Percentiles rank a stretch among this genome's conserved stretches.
Conservation (phyloP, 2,888 invertebrate species). For the Tupiocoris notatus region DNA sequence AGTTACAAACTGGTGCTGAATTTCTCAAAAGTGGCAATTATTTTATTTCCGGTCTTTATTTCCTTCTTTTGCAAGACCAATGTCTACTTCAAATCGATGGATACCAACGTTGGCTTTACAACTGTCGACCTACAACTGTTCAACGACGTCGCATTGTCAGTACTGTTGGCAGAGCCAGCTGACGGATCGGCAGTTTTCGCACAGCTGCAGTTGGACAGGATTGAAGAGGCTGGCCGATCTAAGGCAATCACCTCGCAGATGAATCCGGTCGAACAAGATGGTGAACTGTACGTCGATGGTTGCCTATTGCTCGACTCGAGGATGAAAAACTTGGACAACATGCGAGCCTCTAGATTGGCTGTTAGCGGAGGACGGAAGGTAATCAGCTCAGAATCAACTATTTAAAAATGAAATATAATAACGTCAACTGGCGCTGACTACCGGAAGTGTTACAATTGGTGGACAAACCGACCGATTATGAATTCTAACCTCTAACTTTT, state of each 20-base stretch:
- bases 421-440: too few species aligned
- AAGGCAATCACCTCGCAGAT: not conserved
- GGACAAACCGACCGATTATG: too few species aligned
- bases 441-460: too few species aligned
- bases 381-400: too few species aligned
- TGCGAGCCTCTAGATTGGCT: slow-evolving; percentile 68
- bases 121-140: slow-evolving; percentile 75
- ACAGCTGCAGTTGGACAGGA: slow-evolving; percentile 58
- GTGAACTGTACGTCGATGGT: slow-evolving; percentile 47
- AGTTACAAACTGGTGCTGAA: too few species aligned
- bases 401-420: too few species aligned
- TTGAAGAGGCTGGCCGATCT: slow-evolving; percentile 51
- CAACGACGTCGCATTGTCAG: slow-evolving; percentile 68
- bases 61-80: too few species aligned
- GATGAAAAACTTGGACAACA: slow-evolving; percentile 64
- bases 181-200: slow-evolving; percentile 55
- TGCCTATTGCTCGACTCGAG: slow-evolving; percentile 48
- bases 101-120: slow-evolving; percentile 33
- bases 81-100: slow-evolving; percentile 43
- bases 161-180: slow-evolving; percentile 63
- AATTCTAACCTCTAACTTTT: too few species aligned
- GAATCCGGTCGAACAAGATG: slow-evolving; percentile 2
- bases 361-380: slow-evolving; percentile 77
- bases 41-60: too few species aligned
- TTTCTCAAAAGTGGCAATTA: too few species aligned